Percentiles rank a stretch among this genome's conserved stretches.
phyloP scores from a whole-genome alignment of 2,113 vertebrate genomes.

The Mus spicilegus region DNA sequence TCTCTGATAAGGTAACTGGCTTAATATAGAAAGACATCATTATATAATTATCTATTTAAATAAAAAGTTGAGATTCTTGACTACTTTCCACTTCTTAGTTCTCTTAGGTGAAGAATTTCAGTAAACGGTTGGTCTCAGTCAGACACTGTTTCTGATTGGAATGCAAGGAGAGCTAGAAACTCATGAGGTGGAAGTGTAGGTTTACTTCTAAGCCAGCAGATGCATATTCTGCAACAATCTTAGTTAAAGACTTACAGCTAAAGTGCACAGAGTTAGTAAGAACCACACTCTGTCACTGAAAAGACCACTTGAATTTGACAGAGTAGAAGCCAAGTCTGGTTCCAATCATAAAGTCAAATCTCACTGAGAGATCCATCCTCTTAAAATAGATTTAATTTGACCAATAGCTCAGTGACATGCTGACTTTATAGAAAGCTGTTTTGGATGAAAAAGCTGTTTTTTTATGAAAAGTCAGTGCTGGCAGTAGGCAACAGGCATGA shows the following conservation, averaged over 20 bases:
- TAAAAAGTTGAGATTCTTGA: slow-evolving; percentile 22
- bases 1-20: not conserved
- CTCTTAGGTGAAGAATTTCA: not conserved
- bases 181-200: not conserved
- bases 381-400: slow-evolving; percentile 28
- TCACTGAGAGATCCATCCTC: slow-evolving; percentile 1
- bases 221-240: slow-evolving; percentile 37
- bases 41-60: not conserved
- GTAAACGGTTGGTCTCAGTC: not conserved
- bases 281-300: not conserved
- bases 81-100: not conserved
- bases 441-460: slow-evolving; percentile 30
- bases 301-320: not conserved
- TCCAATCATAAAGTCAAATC: slow-evolving; percentile 10
- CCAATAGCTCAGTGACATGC: not conserved
- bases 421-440: not conserved
- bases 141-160: not conserved
- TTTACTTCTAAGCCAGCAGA: slow-evolving; percentile 44
- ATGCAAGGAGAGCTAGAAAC: slow-evolving; percentile 11
- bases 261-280: slow-evolving; percentile 25
- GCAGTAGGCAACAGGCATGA: not conserved
- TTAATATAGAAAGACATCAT: slow-evolving; percentile 27
- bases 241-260: slow-evolving; percentile 12
- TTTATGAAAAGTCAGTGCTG: not conserved
- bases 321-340: slow-evolving; percentile 15